A percentile compares a stretch with the other conserved stretches of the same genome.
Evolutionary conservation across 2,113 vertebrate species (phyloP).

Genomic region (Otolemur garnettii): DNA sequence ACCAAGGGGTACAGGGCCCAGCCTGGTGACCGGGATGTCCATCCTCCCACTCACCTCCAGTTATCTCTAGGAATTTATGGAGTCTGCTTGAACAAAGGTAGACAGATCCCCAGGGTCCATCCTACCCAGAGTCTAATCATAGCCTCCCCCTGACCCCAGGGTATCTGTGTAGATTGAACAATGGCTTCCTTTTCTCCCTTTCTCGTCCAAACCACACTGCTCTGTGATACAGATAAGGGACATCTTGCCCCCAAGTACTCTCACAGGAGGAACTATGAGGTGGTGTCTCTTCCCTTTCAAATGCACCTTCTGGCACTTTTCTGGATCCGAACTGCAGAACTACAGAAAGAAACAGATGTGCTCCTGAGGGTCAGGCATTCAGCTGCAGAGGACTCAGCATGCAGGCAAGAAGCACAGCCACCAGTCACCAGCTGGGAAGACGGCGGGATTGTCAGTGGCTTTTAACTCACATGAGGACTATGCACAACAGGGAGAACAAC

Average conservation of each 20-base stretch:
- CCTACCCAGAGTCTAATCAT: too few relatives aligned
- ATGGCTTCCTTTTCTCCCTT: too few relatives aligned
- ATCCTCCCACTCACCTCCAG: not conserved
- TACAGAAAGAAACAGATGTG: not conserved
- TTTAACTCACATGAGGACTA: not conserved
- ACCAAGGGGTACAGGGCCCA: not conserved
- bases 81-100: not conserved
- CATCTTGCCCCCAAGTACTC: not conserved
- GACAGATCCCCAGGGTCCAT: not conserved
- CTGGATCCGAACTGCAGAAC: not conserved
- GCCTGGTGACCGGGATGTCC: not conserved
- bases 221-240: not conserved
- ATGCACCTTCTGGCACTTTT: not conserved
- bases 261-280: not conserved
- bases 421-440: not conserved
- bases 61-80: not conserved
- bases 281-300: not conserved
- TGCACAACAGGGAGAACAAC: not conserved
- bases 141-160: not conserved
- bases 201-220: not conserved
- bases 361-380: not conserved
- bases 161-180: not conserved
- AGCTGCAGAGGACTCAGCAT: fast-evolving
- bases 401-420: not conserved
- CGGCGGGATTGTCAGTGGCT: not conserved